phyloP scores from a whole-genome alignment of 2,888 invertebrate species.

The Polydrusus pterygomalis region DNA sequence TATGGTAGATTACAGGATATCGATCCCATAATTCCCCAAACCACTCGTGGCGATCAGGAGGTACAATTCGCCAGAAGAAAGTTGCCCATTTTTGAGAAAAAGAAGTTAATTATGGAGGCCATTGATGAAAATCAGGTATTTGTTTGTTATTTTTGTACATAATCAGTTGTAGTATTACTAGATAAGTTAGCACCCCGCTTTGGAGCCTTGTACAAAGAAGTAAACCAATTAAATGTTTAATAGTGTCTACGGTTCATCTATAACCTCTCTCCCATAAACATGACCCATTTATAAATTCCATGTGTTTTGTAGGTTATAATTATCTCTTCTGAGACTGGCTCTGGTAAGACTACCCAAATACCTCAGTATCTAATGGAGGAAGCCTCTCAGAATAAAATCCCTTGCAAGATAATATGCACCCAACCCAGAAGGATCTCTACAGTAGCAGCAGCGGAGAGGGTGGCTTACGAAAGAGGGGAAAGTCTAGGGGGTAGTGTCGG shows the following conservation, averaged over 20 bases:
- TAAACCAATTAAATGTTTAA: too few relatives aligned
- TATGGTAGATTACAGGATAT: slow-evolving; percentile 59
- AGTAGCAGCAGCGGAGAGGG: slow-evolving; percentile 91
- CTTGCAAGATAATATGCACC: slow-evolving; percentile 92
- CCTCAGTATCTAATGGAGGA: slow-evolving; percentile 94
- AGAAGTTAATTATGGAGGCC: slow-evolving; percentile 79
- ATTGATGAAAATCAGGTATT: slow-evolving; percentile 77
- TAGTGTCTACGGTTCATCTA: background rate
- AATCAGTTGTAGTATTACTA: too few relatives aligned
- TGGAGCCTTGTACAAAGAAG: too few relatives aligned
- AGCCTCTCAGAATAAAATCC: slow-evolving; percentile 75
- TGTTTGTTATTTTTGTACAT: background rate
- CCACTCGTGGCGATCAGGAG: background rate
- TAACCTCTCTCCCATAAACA: too few relatives aligned
- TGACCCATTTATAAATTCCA: too few relatives aligned
- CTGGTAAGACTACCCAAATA: slow-evolving; percentile 96
- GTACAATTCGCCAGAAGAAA: slow-evolving; percentile 27
- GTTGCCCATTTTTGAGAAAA: slow-evolving; percentile 81
- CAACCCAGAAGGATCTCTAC: slow-evolving; percentile 95
- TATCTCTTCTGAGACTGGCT: slow-evolving; percentile 90
- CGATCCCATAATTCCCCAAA: slow-evolving; percentile 63
- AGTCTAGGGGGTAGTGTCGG: slow-evolving; percentile 74
- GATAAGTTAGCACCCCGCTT: too few relatives aligned
- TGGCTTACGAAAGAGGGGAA: slow-evolving; percentile 79
- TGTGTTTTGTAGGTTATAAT: slow-evolving; percentile 71